Conservation (phyloP, 2,888 invertebrate species). For the Flabesymbios commensalis region DNA sequence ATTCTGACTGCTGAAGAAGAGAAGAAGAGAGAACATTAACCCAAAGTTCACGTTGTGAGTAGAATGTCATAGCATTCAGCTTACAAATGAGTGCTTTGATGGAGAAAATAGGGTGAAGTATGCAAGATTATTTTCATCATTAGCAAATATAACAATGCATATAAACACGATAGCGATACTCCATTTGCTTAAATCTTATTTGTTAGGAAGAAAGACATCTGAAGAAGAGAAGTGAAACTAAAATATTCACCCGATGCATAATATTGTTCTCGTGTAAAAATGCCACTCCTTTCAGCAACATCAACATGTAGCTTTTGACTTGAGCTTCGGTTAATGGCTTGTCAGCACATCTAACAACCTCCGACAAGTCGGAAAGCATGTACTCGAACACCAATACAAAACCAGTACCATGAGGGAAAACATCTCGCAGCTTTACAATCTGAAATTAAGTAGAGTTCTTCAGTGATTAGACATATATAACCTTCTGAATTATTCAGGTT, state of each 20-base stretch:
- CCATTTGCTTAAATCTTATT: too few species aligned
- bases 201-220: too few species aligned
- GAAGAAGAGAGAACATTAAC: too few species aligned
- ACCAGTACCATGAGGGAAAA: constrained; percentile 86
- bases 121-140: too few species aligned
- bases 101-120: too few species aligned
- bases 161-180: too few species aligned
- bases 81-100: too few species aligned
- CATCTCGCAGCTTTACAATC: constrained; percentile 86
- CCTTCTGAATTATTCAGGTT: background rate
- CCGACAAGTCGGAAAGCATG: constrained; percentile 73
- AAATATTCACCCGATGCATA: constrained; percentile 71
- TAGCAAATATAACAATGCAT: too few species aligned
- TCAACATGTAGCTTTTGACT: constrained; percentile 79
- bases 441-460: constrained; percentile 56
- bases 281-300: constrained; percentile 86
- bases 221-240: background rate
- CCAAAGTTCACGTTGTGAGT: too few species aligned
- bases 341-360: constrained; percentile 60
- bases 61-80: too few species aligned
- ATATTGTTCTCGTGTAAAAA: constrained; percentile 87
- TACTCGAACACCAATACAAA: constrained; percentile 90
- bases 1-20: too few species aligned
- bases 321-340: constrained; percentile 74
- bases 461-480: background rate